Evolutionary conservation across 2,888 invertebrate genomes (phyloP).

Genomic region (Liodrosophila aerea): DNA sequence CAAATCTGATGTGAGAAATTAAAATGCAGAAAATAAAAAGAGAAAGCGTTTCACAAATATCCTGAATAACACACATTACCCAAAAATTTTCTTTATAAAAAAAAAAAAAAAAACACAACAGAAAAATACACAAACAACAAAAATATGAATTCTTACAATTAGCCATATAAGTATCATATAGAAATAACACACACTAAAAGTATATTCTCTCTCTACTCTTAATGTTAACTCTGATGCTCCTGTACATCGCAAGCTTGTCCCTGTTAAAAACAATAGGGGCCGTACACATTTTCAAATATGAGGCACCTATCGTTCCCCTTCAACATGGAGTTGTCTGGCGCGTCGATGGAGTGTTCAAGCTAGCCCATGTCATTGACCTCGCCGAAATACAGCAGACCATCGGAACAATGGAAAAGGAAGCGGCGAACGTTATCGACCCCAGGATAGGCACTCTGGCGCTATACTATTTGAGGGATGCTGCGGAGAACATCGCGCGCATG

Average conservation of each 20-base stretch:
- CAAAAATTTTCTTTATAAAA: background rate
- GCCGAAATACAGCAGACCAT: background rate
- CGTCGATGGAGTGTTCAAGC: background rate
- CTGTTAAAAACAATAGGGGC: background rate
- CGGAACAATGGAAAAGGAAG: background rate
- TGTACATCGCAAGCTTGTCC: background rate
- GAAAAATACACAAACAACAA: background rate
- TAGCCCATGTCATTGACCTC: slow-evolving; percentile 3
- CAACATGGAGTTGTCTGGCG: slow-evolving; percentile 4
- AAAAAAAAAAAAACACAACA: background rate
- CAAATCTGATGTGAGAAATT: background rate
- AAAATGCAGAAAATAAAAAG: background rate
- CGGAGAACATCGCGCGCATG: background rate
- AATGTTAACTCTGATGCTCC: no score
- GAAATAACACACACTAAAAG: no score
- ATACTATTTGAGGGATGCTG: background rate
- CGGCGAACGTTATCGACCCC: background rate
- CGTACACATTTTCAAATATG: background rate
- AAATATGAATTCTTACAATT: background rate
- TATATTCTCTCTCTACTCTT: no score
- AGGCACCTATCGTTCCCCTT: background rate
- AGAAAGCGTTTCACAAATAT: background rate
- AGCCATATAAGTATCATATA: no score
- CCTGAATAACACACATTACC: background rate
- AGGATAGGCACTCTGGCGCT: background rate